Conservation (phyloP, 2,797 vertebrate species). For the Dallia pectoralis region DNA sequence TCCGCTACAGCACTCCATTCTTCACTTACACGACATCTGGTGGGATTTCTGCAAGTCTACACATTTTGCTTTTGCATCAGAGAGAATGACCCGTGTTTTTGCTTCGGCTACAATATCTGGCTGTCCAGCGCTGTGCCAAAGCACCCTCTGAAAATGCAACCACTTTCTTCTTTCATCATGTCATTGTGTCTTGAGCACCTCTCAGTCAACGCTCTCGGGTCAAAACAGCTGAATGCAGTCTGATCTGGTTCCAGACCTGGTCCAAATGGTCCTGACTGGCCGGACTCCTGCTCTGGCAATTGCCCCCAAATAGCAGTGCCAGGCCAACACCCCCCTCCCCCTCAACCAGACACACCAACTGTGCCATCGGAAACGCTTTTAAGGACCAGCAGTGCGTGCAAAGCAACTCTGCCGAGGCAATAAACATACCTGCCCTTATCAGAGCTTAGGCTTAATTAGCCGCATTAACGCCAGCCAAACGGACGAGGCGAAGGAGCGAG, state of each 20-base stretch:
- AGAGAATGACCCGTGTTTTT: not conserved
- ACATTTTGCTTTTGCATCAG: not conserved
- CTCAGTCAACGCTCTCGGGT: not conserved
- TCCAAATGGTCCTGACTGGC: not conserved
- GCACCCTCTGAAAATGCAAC: slow-evolving; percentile 53
- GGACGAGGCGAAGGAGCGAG: slow-evolving; percentile 3
- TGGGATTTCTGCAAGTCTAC: slow-evolving; percentile 18
- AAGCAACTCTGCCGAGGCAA: slow-evolving; percentile 66
- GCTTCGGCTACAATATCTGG: slow-evolving; percentile 26
- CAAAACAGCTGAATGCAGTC: not conserved
- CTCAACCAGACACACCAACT: slow-evolving; percentile 53
- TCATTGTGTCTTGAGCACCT: not conserved
- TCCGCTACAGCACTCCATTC: slow-evolving; percentile 49
- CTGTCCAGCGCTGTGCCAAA: slow-evolving; percentile 43
- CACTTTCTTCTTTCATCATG: slow-evolving; percentile 17
- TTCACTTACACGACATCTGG: slow-evolving; percentile 63
- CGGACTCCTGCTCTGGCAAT: slow-evolving; percentile 48
- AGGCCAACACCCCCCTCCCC: slow-evolving; percentile 1
- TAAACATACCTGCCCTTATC: slow-evolving; percentile 70
- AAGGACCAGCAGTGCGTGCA: slow-evolving; percentile 58
- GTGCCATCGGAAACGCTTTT: slow-evolving; percentile 55
- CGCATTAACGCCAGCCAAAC: slow-evolving; percentile 29
- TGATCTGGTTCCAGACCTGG: not conserved
- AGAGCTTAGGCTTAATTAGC: slow-evolving; percentile 48
- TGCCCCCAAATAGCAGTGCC: slow-evolving; percentile 35